phyloP scores from a whole-genome alignment of 2,113 vertebrate species.

The Alexandromys fortis region DNA sequence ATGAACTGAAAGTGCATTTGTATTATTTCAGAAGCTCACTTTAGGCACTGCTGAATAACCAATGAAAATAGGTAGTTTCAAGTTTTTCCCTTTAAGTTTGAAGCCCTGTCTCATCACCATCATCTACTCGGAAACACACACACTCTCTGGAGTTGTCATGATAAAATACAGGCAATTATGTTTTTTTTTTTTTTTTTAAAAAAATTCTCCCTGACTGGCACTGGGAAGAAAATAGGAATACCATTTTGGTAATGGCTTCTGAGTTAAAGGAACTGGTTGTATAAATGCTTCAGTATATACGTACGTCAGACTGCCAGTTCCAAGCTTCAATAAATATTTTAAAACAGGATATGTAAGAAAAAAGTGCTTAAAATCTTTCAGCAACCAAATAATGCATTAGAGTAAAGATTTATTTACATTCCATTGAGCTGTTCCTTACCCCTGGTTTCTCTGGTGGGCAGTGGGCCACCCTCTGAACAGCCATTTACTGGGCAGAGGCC shows the following conservation, averaged over 20 bases:
- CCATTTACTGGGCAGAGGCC: background rate
- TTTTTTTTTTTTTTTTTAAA: conserved; percentile 34
- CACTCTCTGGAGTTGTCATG: conserved; percentile 50
- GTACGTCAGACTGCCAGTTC: conserved; percentile 61
- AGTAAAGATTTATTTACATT: conserved; percentile 45
- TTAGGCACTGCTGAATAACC: conserved; percentile 66
- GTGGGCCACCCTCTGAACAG: background rate
- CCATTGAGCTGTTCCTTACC: conserved; percentile 45
- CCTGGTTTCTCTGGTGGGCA: conserved; percentile 24
- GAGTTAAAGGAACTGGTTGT: conserved; percentile 69
- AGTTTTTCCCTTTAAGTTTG: conserved; percentile 65
- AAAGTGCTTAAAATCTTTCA: conserved; percentile 76
- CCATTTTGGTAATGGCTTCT: conserved; percentile 73
- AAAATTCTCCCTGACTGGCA: conserved; percentile 64
- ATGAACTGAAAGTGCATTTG: conserved; percentile 74
- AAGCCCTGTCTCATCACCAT: conserved; percentile 77
- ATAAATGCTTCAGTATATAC: conserved; percentile 62
- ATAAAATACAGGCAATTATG: conserved; percentile 60
- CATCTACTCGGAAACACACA: conserved; percentile 58
- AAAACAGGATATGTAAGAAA: conserved; percentile 66
- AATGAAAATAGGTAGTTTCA: conserved; percentile 76
- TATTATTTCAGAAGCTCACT: conserved; percentile 59
- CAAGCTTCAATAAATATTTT: conserved; percentile 71
- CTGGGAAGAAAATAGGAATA: conserved; percentile 66
- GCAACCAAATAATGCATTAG: conserved; percentile 57